Conservation (phyloP, 2,888 invertebrate species). For the Abscondita cerata region DNA sequence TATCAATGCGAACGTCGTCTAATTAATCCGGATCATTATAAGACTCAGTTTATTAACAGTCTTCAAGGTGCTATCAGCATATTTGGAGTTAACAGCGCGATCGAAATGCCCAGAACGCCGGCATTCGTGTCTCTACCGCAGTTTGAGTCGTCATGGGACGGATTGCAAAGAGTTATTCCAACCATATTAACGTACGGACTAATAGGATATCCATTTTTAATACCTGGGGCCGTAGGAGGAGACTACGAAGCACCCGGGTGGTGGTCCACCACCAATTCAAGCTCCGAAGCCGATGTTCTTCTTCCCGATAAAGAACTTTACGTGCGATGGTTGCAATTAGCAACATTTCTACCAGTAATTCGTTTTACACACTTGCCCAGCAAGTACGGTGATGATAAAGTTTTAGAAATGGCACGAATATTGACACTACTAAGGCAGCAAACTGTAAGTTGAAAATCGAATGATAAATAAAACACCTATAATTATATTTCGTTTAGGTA, state of each 20-base stretch:
- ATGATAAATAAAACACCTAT: too few relatives aligned
- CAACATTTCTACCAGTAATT: constrained; percentile 90
- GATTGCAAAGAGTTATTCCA: constrained; percentile 74
- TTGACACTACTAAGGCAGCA: constrained; percentile 77
- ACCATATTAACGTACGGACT: constrained; percentile 88
- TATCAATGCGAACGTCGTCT: constrained; percentile 78
- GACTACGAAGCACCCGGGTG: constrained; percentile 73
- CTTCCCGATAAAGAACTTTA: constrained; percentile 84
- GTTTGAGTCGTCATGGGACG: constrained; percentile 88
- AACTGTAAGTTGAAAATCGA: constrained; percentile 61
- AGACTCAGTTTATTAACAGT: constrained; percentile 72
- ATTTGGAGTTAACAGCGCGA: constrained; percentile 85
- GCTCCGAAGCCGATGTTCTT: constrained; percentile 59
- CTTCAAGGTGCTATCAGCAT: constrained; percentile 69
- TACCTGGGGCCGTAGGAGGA: constrained; percentile 94
- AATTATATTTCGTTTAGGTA: constrained; percentile 60
- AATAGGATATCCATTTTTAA: constrained; percentile 90
- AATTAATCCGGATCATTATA: constrained; percentile 84
- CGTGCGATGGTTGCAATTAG: constrained; percentile 89
- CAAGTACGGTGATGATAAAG: constrained; percentile 79
- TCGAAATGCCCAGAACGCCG: constrained; percentile 81
- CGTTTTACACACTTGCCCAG: constrained; percentile 90
- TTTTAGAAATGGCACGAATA: constrained; percentile 78
- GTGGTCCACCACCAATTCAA: constrained; percentile 58
- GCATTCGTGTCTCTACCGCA: constrained; percentile 87